Base-by-base conservation (phyloP, 2,888 invertebrate species). In the Pachymerium ferrugineum region DNA sequence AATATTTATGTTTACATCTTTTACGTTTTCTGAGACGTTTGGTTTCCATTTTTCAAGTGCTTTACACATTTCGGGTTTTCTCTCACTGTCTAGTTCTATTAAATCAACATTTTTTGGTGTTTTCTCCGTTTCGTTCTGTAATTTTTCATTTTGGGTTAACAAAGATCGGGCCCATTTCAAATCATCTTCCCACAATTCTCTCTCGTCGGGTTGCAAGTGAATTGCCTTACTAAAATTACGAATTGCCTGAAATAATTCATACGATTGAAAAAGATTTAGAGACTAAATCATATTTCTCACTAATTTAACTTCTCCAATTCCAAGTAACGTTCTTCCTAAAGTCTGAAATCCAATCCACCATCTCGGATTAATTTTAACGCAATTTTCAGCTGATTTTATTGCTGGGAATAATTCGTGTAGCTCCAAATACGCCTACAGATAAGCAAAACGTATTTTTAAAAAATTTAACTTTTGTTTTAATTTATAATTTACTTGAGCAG, bases 261-360 rank as follows among this genome's bases (percentile, higher is more conserved):
- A 33, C 3, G 12, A 47, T 42, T 38, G 16, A 10, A 54, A 14
- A 5, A 3, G 8, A 30, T 70, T 29, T 1, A 14, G 3, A 47
- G n/a, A 19, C 10, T 29, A 4, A 19, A 19, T 6, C 12, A 25
- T 10, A 10, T 42, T 42, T 19, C 25, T 31, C 54, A 75, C 82
- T 79, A 80, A 74, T 77, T 76, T 78, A 6, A 83, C 81, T 78
- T 84, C 83, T 14, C 84, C 84, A 8, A 83, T 76, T 29, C 81
- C 81, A 10, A 83, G 78, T 62, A 80, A 80, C 5, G 82, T 80
- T 42, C 83, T 75, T 0, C 83, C 84, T 6, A 83, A 79, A 0
- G 83, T 83, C 77, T 84, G 83, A 74, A 81, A 79, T 4, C 79
- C 82, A 16, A 81, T 78, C 82, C 83, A 84, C 83, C 83, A 83